Conservation (phyloP, 2,888 invertebrate species). For the Sesia bembeciformis region DNA sequence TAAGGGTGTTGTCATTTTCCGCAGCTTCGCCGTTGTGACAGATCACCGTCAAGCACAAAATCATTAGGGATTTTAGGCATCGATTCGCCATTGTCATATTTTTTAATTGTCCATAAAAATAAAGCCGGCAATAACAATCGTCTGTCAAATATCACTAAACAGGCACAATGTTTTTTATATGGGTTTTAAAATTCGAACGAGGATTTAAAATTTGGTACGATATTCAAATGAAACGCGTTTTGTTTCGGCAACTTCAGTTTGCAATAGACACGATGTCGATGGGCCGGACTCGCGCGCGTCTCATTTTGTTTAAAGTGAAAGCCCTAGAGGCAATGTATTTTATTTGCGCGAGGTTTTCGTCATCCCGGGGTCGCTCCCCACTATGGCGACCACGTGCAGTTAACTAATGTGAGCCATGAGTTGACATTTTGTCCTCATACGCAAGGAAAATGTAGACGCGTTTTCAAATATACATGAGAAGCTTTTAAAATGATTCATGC, state of each 20-base stretch:
- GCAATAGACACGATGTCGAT: conserved; percentile 39
- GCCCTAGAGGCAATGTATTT: conserved; percentile 56
- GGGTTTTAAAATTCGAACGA: conserved; percentile 25
- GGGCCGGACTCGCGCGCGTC: conserved; percentile 41
- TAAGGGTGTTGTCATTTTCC: conserved; percentile 36
- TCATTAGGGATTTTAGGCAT: conserved; percentile 41
- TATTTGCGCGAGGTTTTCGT: conserved; percentile 64
- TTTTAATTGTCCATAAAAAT: background rate
- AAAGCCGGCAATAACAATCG: too few relatives aligned
- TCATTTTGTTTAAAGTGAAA: conserved; percentile 69
- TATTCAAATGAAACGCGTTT: conserved; percentile 28
- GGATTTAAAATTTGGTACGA: background rate
- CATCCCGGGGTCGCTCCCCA: conserved; percentile 58
- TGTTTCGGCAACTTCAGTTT: conserved; percentile 39
- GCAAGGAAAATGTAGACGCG: conserved; percentile 6
- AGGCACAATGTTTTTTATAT: conserved; percentile 1
- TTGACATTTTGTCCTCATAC: too few relatives aligned
- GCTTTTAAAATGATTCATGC: too few relatives aligned
- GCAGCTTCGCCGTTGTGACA: conserved; percentile 50
- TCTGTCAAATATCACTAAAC: too few relatives aligned
- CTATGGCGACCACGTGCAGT: conserved; percentile 29
- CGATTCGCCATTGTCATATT: conserved; percentile 44
- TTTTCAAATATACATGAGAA: conserved; percentile 1
- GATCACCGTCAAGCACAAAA: conserved; percentile 46
- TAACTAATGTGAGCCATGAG: background rate